Evolutionary conservation across 2,797 vertebrate genomes (phyloP), one percentile per base, ranked within the genome.

Genomic region (Distichodus sexfasciatus): DNA sequence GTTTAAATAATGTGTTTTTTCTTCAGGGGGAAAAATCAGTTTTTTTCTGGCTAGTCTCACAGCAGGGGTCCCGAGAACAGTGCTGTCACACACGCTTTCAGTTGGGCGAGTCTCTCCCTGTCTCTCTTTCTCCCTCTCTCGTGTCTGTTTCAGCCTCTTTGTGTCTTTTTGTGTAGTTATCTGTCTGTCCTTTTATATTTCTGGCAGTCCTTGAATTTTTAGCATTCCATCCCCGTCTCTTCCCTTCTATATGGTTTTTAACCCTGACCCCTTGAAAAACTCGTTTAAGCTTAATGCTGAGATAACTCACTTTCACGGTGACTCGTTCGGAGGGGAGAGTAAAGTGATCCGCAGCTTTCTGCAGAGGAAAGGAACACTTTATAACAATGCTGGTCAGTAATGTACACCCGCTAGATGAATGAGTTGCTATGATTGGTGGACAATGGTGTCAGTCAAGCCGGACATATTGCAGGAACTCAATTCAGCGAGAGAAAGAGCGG

Each of bases 131-230:
- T 76, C 58, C 64, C 63, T 71, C 72, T 80, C 74, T 63, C n/a
- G n/a, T n/a, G n/a, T n/a, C n/a, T n/a, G n/a, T n/a, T n/a, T n/a
- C n/a, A 40, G 55, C 24, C 12, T 19, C 66, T 24, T n/a, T n/a
- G n/a, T n/a, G n/a, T 26, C 75, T 68, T 53, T 78, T 59, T 66
- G 67, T 67, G 68, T 76, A 55, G 64, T 61, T 71, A 71, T 80
- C 74, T 63, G 58, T 44, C 77, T 83, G 77, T 85, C 75, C 80
- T 81, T 82, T 81, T 79, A 76, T 75, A 64, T 79, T 76, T 81
- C 73, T 76, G 72, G 55, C n/a, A n/a, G n/a, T n/a, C n/a, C 61
- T 51, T 77, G 67, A 82, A 77, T 70, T 73, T 74, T 85, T 79
- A 75, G 59, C 72, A 80, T 85, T 83, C 69, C 31, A 33, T 9